Percentiles rank a stretch among this genome's conserved stretches.
These are phyloP conservation scores for Penelope pileata DNA, from an alignment of 2,113 vertebrate genomes.

Conservation along the genomic window DNA sequence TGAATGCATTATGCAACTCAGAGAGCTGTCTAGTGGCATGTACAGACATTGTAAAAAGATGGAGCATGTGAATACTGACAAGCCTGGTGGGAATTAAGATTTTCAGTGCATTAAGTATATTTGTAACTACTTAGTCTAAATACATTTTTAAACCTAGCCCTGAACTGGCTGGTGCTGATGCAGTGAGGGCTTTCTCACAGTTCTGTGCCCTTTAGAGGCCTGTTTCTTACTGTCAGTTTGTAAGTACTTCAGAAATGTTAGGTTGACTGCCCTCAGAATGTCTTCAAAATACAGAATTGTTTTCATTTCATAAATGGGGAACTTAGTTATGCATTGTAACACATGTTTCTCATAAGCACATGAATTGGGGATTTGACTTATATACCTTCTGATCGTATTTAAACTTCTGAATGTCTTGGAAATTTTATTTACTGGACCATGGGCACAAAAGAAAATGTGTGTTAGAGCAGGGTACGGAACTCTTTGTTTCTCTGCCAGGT, in stretches of 20 bases:
- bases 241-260: background rate
- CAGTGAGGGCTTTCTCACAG: background rate
- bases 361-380: background rate
- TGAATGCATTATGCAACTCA: background rate
- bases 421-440: background rate
- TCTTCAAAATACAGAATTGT: background rate
- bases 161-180: background rate
- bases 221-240: background rate
- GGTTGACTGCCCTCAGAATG: background rate
- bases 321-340: fast-evolving
- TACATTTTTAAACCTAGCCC: background rate
- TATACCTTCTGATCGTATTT: background rate
- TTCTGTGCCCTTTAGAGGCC: background rate
- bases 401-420: background rate
- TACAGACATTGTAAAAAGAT: background rate
- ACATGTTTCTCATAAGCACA: background rate
- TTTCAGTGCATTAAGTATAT: background rate
- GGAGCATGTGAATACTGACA: background rate
- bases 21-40: background rate
- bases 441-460: background rate
- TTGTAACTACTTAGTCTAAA: background rate
- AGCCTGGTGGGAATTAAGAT: background rate
- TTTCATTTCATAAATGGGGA: background rate
- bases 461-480: background rate
- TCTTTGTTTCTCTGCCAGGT: background rate